Conservation (phyloP, 2,888 invertebrate genomes). For the Corythucha ciliata region DNA sequence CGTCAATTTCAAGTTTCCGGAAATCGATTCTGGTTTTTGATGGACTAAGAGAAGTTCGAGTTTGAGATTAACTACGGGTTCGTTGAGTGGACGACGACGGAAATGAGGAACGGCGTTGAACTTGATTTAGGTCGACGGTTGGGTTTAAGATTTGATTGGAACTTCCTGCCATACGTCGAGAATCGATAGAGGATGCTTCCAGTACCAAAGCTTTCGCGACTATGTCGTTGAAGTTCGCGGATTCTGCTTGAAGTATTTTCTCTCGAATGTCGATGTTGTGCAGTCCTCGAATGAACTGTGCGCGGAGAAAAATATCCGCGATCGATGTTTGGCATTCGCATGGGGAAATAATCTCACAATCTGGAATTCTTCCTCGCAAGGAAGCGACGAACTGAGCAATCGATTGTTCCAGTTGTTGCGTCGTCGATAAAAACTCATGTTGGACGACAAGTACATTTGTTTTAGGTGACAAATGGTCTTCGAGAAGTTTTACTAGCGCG, state of each 20-base stretch:
- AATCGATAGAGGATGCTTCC: constrained; percentile 10
- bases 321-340: constrained; percentile 14
- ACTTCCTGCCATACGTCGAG: not conserved
- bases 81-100: too few species aligned
- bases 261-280: not conserved
- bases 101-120: too few species aligned
- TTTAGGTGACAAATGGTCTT: constrained; percentile 12
- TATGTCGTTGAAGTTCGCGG: constrained; percentile 8
- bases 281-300: constrained; percentile 15
- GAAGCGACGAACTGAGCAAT: constrained; percentile 13
- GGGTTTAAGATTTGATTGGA: too few species aligned
- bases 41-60: too few species aligned
- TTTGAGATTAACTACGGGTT: too few species aligned
- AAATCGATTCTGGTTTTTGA: too few species aligned
- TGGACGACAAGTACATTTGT: constrained; percentile 4
- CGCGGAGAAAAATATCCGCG: constrained; percentile 11
- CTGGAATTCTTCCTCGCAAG: not conserved
- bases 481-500: not conserved
- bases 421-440: constrained; percentile 9
- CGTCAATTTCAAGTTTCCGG: too few species aligned
- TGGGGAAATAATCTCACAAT: constrained; percentile 13
- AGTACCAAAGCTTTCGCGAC: constrained; percentile 2
- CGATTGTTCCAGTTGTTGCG: constrained; percentile 3
- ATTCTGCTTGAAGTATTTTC: not conserved
- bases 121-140: too few species aligned